A percentile compares a stretch with the other conserved stretches of the same genome.
Conservation (phyloP, 2,888 invertebrate species). For the Synanthedon formicaeformis region DNA sequence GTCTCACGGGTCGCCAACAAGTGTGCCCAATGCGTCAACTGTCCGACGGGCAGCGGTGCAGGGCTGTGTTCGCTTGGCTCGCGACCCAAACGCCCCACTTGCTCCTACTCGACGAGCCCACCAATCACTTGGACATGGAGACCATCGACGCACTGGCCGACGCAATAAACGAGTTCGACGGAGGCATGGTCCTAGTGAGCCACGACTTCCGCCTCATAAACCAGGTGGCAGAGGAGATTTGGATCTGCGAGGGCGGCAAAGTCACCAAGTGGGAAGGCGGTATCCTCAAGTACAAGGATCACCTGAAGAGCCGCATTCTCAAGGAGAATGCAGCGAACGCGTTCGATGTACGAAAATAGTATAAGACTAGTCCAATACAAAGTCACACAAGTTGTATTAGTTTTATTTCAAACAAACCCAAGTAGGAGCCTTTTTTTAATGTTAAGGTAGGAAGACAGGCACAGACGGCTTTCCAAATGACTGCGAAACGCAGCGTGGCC, state of each 20-base stretch:
- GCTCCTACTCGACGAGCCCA: constrained; percentile 84
- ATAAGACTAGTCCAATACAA: too few relatives aligned
- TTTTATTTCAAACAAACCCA: too few relatives aligned
- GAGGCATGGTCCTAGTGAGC: constrained; percentile 98
- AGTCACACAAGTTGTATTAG: too few relatives aligned
- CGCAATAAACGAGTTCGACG: constrained; percentile 97
- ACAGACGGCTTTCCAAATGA: too few relatives aligned
- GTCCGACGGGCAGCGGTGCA: constrained; percentile 97
- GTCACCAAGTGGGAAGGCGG: constrained; percentile 98
- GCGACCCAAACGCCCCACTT: constrained; percentile 98
- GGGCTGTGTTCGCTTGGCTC: constrained; percentile 98
- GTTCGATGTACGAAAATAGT: constrained; percentile 56
- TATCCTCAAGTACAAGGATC: constrained; percentile 96
- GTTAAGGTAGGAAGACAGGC: too few relatives aligned
- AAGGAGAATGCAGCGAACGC: constrained; percentile 75
- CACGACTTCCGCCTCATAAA: constrained; percentile 99
- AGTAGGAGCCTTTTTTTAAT: too few relatives aligned
- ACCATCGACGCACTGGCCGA: constrained; percentile 98
- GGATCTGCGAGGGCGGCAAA: constrained; percentile 97
- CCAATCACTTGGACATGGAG: constrained; percentile 97
- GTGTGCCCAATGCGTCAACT: constrained; percentile 94
- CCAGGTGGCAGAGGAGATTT: constrained; percentile 98
- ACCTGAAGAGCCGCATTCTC: constrained; percentile 87
- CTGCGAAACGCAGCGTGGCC: too few relatives aligned
- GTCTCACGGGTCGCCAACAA: constrained; percentile 96